These are phyloP conservation scores for Chloroceryle amazona DNA, from an alignment of 2,797 vertebrate species.

Conservation along the genomic window DNA sequence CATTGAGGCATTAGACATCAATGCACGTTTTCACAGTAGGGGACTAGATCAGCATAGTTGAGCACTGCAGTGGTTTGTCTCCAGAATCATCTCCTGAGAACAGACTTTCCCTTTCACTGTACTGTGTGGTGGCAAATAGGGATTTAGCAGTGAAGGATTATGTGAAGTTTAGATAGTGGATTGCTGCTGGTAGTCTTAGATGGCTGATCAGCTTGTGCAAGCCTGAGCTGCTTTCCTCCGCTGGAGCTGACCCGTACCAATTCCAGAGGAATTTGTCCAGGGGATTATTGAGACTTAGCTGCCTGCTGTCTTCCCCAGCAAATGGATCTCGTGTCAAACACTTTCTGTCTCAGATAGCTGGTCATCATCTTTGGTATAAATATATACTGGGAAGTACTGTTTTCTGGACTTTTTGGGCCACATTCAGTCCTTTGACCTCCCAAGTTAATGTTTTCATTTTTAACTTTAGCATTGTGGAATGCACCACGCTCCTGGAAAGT, in stretches of 20 bases:
- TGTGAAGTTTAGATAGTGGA: not conserved
- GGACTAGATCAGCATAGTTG: slow-evolving; percentile 16
- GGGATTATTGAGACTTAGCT: not conserved
- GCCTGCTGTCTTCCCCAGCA: not conserved
- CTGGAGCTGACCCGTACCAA: not conserved
- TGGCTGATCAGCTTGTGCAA: not conserved
- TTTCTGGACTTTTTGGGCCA: not conserved
- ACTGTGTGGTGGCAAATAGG: not conserved
- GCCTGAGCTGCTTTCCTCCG: not conserved
- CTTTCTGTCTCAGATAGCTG: not conserved
- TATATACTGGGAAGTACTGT: not conserved
- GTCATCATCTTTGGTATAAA: not conserved
- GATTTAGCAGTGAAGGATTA: not conserved
- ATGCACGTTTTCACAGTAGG: slow-evolving; percentile 28
- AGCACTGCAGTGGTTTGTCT: slow-evolving; percentile 26
- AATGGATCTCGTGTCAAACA: not conserved
- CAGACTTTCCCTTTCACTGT: slow-evolving; percentile 20
- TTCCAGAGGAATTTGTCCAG: not conserved
- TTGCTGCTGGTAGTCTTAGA: not conserved
- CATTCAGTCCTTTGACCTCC: not conserved
- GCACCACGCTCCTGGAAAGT: not conserved
- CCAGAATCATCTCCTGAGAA: not conserved
- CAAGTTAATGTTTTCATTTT: not conserved
- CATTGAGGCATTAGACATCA: not conserved
- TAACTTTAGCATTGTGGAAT: not conserved